A percentile compares a stretch with the other conserved stretches of the same genome.
Evolutionary conservation across 2,888 invertebrate genomes (phyloP).

Genomic region (Neoitamus cyanurus): DNA sequence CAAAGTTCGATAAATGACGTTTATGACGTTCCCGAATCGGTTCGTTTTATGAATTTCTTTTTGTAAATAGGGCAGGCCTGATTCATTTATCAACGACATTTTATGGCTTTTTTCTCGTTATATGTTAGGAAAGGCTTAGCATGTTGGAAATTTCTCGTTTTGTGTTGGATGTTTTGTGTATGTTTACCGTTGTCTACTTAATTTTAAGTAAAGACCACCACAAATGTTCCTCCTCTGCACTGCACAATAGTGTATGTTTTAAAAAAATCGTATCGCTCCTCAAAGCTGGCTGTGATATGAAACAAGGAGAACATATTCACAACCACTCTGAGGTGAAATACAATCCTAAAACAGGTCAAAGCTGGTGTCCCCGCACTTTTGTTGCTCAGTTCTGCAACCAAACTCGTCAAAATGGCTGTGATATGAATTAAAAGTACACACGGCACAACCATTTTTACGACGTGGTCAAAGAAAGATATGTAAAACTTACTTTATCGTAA

Average conservation of each 20-base stretch:
- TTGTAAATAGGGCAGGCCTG: too few relatives aligned
- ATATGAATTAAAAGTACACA: slow-evolving; percentile 62
- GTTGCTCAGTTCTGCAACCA: slow-evolving; percentile 61
- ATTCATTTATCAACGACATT: too few relatives aligned
- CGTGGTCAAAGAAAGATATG: slow-evolving; percentile 19
- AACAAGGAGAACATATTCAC: slow-evolving; percentile 75
- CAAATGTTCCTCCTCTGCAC: too few relatives aligned
- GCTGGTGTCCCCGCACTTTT: background rate
- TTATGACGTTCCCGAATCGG: too few relatives aligned
- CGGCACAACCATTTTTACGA: slow-evolving; percentile 65
- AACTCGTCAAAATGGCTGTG: slow-evolving; percentile 68
- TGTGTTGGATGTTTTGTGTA: too few relatives aligned
- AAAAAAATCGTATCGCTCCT: slow-evolving; percentile 77
- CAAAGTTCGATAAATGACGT: too few relatives aligned
- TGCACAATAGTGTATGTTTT: background rate
- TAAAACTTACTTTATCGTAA: background rate
- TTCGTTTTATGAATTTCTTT: too few relatives aligned
- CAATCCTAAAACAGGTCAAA: slow-evolving; percentile 55
- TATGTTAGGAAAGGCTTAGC: too few relatives aligned
- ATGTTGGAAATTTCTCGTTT: too few relatives aligned
- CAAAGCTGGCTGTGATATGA: slow-evolving; percentile 99
- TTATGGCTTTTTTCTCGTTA: too few relatives aligned
- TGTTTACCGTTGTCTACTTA: too few relatives aligned
- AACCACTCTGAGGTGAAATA: slow-evolving; percentile 87
- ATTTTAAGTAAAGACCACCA: too few relatives aligned